These are phyloP conservation scores for Cygnus olor DNA, from an alignment of 2,797 vertebrate species.

Conservation along the genomic window DNA sequence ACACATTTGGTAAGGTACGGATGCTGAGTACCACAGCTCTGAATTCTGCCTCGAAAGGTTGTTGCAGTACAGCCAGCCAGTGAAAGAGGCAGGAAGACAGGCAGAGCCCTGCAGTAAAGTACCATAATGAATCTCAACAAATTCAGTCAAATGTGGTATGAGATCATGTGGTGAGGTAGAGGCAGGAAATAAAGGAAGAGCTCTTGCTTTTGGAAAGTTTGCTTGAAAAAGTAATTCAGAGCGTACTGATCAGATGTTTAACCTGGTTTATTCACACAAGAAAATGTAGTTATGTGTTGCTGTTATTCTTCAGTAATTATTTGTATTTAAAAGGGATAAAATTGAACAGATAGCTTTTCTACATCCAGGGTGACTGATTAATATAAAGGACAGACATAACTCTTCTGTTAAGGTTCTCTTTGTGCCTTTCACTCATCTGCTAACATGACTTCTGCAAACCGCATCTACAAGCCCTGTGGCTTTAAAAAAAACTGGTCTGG, in stretches of 20 bases:
- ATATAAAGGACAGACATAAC: neutral
- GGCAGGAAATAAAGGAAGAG: neutral
- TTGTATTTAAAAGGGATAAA: neutral
- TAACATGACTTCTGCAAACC: neutral
- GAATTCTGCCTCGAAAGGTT: neutral
- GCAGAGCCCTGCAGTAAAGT: neutral
- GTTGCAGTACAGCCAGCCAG: neutral
- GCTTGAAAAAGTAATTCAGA: neutral
- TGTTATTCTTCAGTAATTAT: neutral
- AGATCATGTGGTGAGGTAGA: neutral
- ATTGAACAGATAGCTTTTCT: neutral
- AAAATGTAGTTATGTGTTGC: neutral
- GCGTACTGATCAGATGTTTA: neutral
- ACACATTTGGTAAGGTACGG: neutral
- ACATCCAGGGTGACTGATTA: neutral
- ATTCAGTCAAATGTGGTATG: neutral
- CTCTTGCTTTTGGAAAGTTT: neutral
- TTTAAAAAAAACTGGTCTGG: neutral
- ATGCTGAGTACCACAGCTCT: neutral
- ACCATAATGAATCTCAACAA: neutral
- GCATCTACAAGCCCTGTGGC: neutral
- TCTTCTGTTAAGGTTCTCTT: neutral
- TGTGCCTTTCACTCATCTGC: neutral
- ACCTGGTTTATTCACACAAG: neutral
- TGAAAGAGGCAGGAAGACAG: neutral